These are phyloP conservation scores for Uropsilus gracilis DNA, from an alignment of 2,113 vertebrate genomes.

Conservation along the genomic window DNA sequence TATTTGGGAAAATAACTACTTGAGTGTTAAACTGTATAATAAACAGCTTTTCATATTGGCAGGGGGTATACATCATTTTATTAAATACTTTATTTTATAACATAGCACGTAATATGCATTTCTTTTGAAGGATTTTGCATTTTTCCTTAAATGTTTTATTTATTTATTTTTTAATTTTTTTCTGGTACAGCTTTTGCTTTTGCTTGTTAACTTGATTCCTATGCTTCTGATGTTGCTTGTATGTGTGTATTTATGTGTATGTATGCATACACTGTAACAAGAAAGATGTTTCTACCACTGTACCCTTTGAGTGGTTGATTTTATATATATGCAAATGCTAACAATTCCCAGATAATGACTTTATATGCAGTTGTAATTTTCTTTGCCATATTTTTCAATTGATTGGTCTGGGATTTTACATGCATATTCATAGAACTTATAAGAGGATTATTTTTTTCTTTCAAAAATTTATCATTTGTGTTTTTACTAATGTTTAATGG, in stretches of 20 bases:
- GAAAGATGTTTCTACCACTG: neutral
- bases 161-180: too few relatives aligned
- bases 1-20: too few relatives aligned
- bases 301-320: neutral
- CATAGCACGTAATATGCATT: neutral
- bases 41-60: too few relatives aligned
- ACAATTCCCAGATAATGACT: neutral
- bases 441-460: neutral
- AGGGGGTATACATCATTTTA: too few relatives aligned
- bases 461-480: neutral
- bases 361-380: neutral
- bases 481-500: neutral
- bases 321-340: neutral
- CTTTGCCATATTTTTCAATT: neutral
- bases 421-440: neutral
- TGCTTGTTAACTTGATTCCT: neutral
- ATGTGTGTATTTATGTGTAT: neutral
- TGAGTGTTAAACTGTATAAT: too few relatives aligned
- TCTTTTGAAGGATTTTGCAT: neutral
- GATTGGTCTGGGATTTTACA: neutral
- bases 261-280: neutral
- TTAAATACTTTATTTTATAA: neutral
- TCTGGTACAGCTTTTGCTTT: neutral
- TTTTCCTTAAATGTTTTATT: neutral
- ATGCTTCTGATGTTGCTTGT: neutral